These are phyloP conservation scores for Hoplias malabaricus DNA, from an alignment of 2,113 vertebrate species.

Conservation along the genomic window DNA sequence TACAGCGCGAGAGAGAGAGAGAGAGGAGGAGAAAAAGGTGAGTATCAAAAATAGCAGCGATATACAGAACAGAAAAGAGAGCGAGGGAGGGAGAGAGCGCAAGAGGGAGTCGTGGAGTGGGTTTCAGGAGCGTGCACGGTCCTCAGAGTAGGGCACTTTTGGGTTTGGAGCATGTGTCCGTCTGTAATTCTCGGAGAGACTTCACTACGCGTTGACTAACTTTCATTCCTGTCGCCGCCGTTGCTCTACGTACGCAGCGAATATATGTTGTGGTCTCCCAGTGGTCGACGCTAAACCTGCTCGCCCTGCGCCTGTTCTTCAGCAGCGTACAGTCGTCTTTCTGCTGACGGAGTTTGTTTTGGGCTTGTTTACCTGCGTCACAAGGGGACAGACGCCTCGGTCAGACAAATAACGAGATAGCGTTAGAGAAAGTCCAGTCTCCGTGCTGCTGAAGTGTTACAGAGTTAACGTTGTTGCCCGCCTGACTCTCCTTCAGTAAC, in stretches of 20 bases:
- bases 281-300: background rate
- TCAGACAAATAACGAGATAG: background rate
- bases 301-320: too few relatives aligned
- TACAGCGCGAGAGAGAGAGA: constrained; percentile 71
- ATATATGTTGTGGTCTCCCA: background rate
- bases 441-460: too few relatives aligned
- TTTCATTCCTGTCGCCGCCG: background rate
- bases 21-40: constrained; percentile 76
- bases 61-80: constrained; percentile 64
- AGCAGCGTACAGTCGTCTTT: background rate
- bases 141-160: constrained; percentile 12
- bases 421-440: too few relatives aligned
- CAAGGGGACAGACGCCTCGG: background rate
- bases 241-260: too few relatives aligned
- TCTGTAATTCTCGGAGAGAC: background rate
- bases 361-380: background rate
- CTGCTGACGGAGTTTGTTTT: background rate
- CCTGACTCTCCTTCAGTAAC: background rate
- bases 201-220: constrained; percentile 9
- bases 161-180: background rate
- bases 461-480: too few relatives aligned
- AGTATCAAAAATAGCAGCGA: constrained; percentile 79
- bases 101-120: constrained; percentile 71
- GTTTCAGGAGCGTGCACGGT: constrained; percentile 53
- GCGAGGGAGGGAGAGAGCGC: constrained; percentile 53